Evolutionary conservation across 2,888 invertebrate species (phyloP), one percentile per base, ranked within the genome.

Genomic region (Aspidapion aeneum): DNA sequence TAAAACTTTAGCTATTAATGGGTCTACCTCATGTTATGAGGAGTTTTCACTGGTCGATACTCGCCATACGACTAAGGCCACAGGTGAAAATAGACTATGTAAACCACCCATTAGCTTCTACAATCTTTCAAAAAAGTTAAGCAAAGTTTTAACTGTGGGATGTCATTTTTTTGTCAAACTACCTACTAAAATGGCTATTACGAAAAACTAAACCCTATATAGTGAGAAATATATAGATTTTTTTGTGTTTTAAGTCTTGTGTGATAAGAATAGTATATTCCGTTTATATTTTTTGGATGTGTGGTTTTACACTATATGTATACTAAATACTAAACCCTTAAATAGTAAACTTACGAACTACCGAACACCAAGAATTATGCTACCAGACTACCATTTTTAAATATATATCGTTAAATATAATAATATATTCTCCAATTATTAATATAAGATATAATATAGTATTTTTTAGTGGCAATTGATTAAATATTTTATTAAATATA

Each of bases 401-500:
- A n/a, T n/a, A 72, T 69, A 73, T 74, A 73, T 72, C 74, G 75
- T 75, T 74, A 75, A 71, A 77, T 77, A 78, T 76, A 75, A n/a
- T n/a, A n/a, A 77, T 77, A 77, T 76, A 77, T 73, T 74, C 74
- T 76, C 75, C 73, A 73, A 72, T 71, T 73, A 69, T 68, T 65
- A 55, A 70, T 78, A 75, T 77, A 77, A 79, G 78, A 77, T 79
- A 78, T 76, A 76, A 78, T 78, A 79, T 78, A 78, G 75, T 78
- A 63, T 35, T 35, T 35, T 35, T 74, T 78, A 74, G 76, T 77
- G 78, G 78, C 78, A 78, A 84, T 75, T 75, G 76, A 77, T 76
- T 77, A 77, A 73, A 74, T 78, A 72, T 68, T 68, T 60, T 62
- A 51, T 61, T 63, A 75, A 77, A 77, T 65, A 65, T 80, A 81